These are phyloP conservation scores for Centroberyx gerrardi DNA, from an alignment of 2,797 vertebrate genomes.

Conservation along the genomic window DNA sequence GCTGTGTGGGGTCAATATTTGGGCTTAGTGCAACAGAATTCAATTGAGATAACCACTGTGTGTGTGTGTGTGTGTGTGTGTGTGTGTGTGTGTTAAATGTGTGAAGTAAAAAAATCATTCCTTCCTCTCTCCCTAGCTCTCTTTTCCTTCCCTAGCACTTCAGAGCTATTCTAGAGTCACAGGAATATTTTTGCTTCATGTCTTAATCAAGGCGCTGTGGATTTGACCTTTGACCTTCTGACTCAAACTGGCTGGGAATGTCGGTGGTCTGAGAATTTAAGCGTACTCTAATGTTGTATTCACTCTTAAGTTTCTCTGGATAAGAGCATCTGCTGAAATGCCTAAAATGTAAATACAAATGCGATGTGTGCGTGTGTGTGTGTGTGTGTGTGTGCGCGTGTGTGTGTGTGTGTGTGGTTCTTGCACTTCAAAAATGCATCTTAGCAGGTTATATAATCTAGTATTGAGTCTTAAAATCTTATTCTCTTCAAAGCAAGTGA, in stretches of 20 bases:
- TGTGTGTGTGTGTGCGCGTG: background rate
- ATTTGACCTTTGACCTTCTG: background rate
- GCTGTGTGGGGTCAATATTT: slow-evolving; percentile 39
- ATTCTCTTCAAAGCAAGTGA: too few relatives aligned
- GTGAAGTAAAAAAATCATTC: background rate
- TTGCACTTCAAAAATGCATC: too few relatives aligned
- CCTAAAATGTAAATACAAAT: too few relatives aligned
- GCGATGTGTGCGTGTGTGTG: background rate
- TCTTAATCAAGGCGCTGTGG: background rate
- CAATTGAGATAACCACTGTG: slow-evolving; percentile 15
- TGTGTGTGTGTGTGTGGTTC: background rate
- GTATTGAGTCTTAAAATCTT: too few relatives aligned
- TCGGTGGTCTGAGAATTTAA: too few relatives aligned
- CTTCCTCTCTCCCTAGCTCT: too few relatives aligned
- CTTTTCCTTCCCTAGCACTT: too few relatives aligned
- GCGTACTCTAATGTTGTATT: too few relatives aligned
- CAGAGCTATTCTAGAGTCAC: background rate
- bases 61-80: background rate
- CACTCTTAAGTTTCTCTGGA: background rate
- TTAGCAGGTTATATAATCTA: too few relatives aligned
- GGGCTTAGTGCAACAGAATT: slow-evolving; percentile 29
- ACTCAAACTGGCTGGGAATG: too few relatives aligned
- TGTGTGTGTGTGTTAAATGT: background rate
- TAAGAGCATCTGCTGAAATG: too few relatives aligned
- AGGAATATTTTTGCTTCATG: background rate